Evolutionary conservation across 2,113 vertebrate genomes (phyloP), one percentile per base, ranked within the genome.

Genomic region (Cyphomyrus discorhynchus): DNA sequence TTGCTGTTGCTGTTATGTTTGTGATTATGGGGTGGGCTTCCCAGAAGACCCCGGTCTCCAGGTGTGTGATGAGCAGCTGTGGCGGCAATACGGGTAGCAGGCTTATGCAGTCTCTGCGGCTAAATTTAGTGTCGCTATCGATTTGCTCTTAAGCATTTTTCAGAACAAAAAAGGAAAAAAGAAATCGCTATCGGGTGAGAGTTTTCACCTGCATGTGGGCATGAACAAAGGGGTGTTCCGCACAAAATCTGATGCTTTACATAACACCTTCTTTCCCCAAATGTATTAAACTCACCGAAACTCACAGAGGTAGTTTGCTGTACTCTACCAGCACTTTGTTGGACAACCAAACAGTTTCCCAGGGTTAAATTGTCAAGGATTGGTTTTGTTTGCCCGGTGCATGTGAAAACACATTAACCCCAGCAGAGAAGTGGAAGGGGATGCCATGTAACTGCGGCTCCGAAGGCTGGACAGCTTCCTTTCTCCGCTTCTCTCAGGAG

Each of bases 111-210:
- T 11, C 46, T 88, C n/a, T 27, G 50, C 35, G 27, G 50, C 88
- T 82, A 80, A 83, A 39, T 83, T 58, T 89, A 56, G 77, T 21
- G 88, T 27, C 42, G 5, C 27, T 74, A 88, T 88, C 46, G 47
- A 80, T 80, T 46, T 77, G 45, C 47, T 35, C 66, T 31, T 87
- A 87, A 52, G n/a, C 45, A n/a, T 88, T 50, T 88, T 88, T 52
- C 46, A 80, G 8, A 77, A 35, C 10, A 17, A 74, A 77, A 39
- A 77, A 4, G 66, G 3, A 1, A 50, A 17, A 70, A 49, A 88
- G 1, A 88, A 50, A 35, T 50, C 45, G 45, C 21, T 49, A 66
- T 9, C 8, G 47, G 21, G 45, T 74, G 88, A 74, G 47, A 17
- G n/a, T 50, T 46, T 88, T 66, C 46, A 50, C 45, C 45, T 86